Percentiles rank a stretch among this genome's conserved stretches.
These are phyloP conservation scores for Leucopsar rothschildi DNA, from an alignment of 2,113 vertebrate species.

Conservation along the genomic window DNA sequence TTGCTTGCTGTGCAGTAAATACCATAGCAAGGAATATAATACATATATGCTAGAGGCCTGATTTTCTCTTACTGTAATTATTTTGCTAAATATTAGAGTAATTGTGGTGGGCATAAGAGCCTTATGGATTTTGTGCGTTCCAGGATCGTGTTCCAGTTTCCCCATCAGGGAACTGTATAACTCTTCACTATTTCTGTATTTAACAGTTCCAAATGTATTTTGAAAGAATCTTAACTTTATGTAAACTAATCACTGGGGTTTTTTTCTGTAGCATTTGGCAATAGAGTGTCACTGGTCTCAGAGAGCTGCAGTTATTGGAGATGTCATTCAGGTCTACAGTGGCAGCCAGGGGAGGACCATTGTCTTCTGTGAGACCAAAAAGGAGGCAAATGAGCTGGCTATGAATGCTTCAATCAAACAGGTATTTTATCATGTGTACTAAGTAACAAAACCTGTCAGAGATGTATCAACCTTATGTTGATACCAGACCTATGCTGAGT, in stretches of 20 bases:
- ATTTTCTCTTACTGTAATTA: neutral
- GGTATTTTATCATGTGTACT: conserved; percentile 65
- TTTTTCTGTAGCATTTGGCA: conserved; percentile 84
- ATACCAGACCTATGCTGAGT: neutral
- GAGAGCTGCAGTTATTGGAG: conserved; percentile 87
- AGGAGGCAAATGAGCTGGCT: conserved; percentile 90
- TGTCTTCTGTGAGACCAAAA: conserved; percentile 95
- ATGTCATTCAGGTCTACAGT: conserved; percentile 93
- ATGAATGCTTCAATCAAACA: conserved; percentile 90
- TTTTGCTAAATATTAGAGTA: neutral
- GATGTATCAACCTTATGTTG: neutral
- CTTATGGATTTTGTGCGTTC: neutral
- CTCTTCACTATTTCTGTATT: neutral
- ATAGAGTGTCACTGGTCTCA: conserved; percentile 94
- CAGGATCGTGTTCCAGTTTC: neutral
- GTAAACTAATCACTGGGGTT: neutral
- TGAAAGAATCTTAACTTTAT: neutral
- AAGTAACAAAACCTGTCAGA: neutral
- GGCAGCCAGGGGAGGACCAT: conserved; percentile 90
- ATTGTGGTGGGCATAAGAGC: neutral
- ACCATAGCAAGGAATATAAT: neutral
- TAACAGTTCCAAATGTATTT: neutral
- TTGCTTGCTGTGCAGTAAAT: neutral
- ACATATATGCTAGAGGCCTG: neutral
- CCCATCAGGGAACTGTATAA: neutral